Evolutionary conservation across 92 coral and sea anemone species (phyloP).

Genomic region (Zoanthus sociatus): DNA sequence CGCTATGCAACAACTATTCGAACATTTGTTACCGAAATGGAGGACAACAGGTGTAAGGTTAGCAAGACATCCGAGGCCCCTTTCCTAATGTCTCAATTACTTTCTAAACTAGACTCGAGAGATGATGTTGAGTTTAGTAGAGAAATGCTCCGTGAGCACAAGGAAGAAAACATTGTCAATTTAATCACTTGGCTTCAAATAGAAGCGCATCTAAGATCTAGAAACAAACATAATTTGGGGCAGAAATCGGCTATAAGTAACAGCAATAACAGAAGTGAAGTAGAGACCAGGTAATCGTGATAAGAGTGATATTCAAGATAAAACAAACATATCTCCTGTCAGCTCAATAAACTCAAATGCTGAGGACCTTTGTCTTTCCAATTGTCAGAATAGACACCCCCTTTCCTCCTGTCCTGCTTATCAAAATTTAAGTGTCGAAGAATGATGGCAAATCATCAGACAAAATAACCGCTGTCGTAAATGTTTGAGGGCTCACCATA

Average conservation of each 20-base stretch:
- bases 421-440: slow-evolving; percentile 31
- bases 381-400: slow-evolving; percentile 47
- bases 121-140: slow-evolving; percentile 65
- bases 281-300: slow-evolving; percentile 6
- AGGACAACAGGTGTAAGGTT: slow-evolving; percentile 68
- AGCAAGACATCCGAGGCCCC: slow-evolving; percentile 53
- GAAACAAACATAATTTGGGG: slow-evolving; percentile 25
- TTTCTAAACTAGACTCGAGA: slow-evolving; percentile 59
- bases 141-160: slow-evolving; percentile 57
- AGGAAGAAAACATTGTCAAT: slow-evolving; percentile 63
- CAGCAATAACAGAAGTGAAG: slow-evolving; percentile 12
- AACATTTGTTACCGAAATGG: slow-evolving; percentile 61
- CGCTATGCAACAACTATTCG: slow-evolving; percentile 45
- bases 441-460: slow-evolving; percentile 43
- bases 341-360: background rate
- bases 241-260: slow-evolving; percentile 25
- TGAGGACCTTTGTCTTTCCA: slow-evolving; percentile 43
- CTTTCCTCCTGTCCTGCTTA: slow-evolving; percentile 57
- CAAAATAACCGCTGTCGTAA: slow-evolving; percentile 58
- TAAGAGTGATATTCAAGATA: background rate
- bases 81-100: slow-evolving; percentile 64
- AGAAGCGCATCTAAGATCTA: slow-evolving; percentile 67
- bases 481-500: slow-evolving; percentile 63
- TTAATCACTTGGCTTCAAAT: slow-evolving; percentile 65
- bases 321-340: too few relatives aligned